These are phyloP conservation scores for Glaucopsyche alexis DNA, from an alignment of 2,888 invertebrate species.

Conservation along the genomic window DNA sequence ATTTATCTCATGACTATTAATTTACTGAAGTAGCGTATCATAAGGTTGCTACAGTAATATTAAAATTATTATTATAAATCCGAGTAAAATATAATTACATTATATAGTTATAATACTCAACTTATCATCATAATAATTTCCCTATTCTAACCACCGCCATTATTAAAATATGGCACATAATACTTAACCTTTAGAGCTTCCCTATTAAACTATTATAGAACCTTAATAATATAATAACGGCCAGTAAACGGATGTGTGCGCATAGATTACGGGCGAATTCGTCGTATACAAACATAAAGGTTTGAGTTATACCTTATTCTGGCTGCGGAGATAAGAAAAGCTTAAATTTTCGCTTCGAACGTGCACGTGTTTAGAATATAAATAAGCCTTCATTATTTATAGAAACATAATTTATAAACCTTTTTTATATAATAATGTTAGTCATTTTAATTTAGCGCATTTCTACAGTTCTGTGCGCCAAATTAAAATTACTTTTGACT, in stretches of 20 bases:
- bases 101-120: too few relatives aligned
- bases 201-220: background rate
- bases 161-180: background rate
- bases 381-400: constrained; percentile 33
- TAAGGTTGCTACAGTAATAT: too few relatives aligned
- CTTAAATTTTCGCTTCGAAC: constrained; percentile 45
- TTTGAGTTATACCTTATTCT: constrained; percentile 45
- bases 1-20: too few relatives aligned
- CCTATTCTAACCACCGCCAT: background rate
- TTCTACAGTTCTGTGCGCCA: background rate
- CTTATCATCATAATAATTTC: too few relatives aligned
- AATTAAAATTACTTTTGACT: background rate
- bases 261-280: constrained; percentile 30
- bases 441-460: background rate
- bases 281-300: constrained; percentile 43
- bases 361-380: constrained; percentile 46
- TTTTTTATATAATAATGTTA: constrained; percentile 6
- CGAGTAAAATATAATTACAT: too few relatives aligned
- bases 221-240: constrained; percentile 10
- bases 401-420: constrained; percentile 17
- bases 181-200: background rate
- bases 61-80: too few relatives aligned
- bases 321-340: constrained; percentile 46
- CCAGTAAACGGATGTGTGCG: background rate
- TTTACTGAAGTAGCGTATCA: too few relatives aligned